Evolutionary conservation across 1,140 invertebrate species (phyloP).

Genomic region (Globodera ellingtonae): DNA sequence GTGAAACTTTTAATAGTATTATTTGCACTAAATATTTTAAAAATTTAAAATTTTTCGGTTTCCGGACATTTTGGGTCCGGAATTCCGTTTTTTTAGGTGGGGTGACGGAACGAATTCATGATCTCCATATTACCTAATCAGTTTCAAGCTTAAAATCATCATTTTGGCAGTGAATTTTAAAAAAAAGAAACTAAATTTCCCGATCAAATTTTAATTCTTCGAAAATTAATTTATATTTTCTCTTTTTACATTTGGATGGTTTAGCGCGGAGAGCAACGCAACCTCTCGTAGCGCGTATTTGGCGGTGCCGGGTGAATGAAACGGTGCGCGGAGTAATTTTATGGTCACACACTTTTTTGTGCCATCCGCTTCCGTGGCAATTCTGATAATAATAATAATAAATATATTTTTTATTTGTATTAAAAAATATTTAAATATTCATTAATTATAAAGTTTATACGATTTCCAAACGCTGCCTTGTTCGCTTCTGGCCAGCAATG

Average conservation of each 20-base stretch:
- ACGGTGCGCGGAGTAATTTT: conserved; percentile 20
- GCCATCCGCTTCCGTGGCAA: conserved; percentile 21
- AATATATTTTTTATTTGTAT: neutral
- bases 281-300: conserved; percentile 28
- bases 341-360: conserved; percentile 19
- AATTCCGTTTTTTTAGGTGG: too few relatives aligned
- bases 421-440: neutral
- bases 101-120: too few relatives aligned
- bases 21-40: too few relatives aligned
- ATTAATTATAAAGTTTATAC: neutral
- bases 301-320: conserved; percentile 24
- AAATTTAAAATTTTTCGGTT: too few relatives aligned
- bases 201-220: too few relatives aligned
- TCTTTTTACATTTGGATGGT: conserved; percentile 23
- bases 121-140: neutral
- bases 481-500: conserved; percentile 15
- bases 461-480: conserved; percentile 29
- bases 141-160: neutral
- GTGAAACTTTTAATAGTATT: neutral
- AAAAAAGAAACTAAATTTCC: too few relatives aligned
- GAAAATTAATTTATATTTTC: too few relatives aligned
- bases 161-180: neutral
- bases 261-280: conserved; percentile 15
- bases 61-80: too few relatives aligned
- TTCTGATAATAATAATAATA: neutral